Conservation (phyloP, 2,888 invertebrate species). For the Apodemia duryi region DNA sequence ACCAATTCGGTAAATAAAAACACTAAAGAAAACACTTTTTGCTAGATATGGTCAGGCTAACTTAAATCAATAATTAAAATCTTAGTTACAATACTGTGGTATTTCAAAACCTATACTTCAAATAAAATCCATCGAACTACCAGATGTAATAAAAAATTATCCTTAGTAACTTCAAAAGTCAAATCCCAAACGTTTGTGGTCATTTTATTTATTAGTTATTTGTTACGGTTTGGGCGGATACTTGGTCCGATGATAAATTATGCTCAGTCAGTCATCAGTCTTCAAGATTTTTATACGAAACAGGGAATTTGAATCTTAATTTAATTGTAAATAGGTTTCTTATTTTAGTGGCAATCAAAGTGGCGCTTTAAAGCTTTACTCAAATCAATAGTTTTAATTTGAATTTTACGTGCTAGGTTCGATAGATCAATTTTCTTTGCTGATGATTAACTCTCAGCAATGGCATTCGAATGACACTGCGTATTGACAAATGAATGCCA, state of each 20-base stretch:
- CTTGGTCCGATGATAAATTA: constrained; percentile 74
- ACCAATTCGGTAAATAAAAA: too few species aligned
- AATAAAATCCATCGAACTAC: background rate
- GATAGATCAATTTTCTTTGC: constrained; percentile 43
- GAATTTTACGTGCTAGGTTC: constrained; percentile 41
- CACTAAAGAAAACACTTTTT: too few species aligned
- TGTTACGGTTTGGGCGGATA: constrained; percentile 75
- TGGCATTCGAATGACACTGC: constrained; percentile 64
- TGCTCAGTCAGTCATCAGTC: constrained; percentile 60
- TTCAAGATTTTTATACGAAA: constrained; percentile 25
- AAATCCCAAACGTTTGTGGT: constrained; percentile 68
- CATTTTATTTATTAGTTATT: constrained; percentile 76
- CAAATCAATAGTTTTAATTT: constrained; percentile 38
- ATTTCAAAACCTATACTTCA: background rate
- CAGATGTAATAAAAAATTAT: background rate
- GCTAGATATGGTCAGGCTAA: too few species aligned
- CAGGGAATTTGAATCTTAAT: constrained; percentile 18
- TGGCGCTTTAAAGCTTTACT: constrained; percentile 28
- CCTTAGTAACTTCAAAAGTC: constrained; percentile 42
- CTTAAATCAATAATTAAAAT: background rate
- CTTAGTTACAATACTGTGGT: background rate
- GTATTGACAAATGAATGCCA: constrained; percentile 71
- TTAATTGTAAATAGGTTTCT: background rate
- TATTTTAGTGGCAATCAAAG: constrained; percentile 15
- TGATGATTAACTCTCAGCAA: constrained; percentile 35